Evolutionary conservation across 1,140 invertebrate genomes (phyloP).

Genomic region (Conus ventricosus): DNA sequence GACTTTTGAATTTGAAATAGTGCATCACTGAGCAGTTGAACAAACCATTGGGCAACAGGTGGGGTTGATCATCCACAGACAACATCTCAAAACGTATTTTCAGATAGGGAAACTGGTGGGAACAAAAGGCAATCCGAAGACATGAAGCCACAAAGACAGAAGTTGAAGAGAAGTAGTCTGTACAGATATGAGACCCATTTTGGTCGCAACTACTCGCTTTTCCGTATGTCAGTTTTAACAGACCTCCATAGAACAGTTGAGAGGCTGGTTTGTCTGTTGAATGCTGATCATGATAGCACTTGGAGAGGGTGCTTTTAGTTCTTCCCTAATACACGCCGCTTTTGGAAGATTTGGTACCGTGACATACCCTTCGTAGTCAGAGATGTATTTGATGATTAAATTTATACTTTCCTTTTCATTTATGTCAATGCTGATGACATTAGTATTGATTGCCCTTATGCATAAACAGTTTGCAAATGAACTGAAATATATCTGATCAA

Average conservation of each 20-base stretch:
- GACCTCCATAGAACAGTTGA: not conserved
- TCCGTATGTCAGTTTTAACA: not conserved
- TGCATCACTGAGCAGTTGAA: constrained; percentile 19
- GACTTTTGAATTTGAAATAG: not conserved
- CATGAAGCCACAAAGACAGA: not conserved
- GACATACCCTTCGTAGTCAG: no score
- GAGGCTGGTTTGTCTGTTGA: not conserved
- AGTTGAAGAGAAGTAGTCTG: no score
- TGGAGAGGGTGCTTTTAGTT: not conserved
- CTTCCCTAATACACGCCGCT: no score
- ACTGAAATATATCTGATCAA: no score
- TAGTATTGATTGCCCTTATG: no score
- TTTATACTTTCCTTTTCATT: no score
- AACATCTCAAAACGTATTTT: no score
- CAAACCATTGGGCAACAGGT: not conserved
- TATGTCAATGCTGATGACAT: no score
- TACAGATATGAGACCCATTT: not conserved
- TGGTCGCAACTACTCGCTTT: not conserved
- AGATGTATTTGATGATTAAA: no score
- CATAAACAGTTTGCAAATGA: no score
- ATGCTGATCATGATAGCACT: not conserved
- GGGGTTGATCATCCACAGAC: not conserved
- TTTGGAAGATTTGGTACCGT: no score
- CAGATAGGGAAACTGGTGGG: not conserved
- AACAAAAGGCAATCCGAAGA: not conserved